Evolutionary conservation across 2,888 invertebrate genomes (phyloP).

Genomic region (Eretmocerus hayati): DNA sequence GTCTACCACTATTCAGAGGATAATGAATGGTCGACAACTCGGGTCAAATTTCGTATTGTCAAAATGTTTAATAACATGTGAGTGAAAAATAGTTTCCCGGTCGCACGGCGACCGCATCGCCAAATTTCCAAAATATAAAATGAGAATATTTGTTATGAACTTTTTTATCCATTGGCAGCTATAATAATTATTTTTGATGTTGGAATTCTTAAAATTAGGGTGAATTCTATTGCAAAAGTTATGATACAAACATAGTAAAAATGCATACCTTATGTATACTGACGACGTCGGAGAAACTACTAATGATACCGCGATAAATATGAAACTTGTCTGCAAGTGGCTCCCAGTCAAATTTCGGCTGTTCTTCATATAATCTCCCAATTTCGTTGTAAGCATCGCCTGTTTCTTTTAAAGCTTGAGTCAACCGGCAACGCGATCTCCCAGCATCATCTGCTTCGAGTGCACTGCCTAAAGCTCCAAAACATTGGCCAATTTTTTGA

Average conservation of each 20-base stretch:
- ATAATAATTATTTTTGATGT: too few relatives aligned
- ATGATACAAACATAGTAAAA: neutral
- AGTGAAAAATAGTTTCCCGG: too few relatives aligned
- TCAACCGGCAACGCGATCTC: conserved; percentile 54
- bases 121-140: too few relatives aligned
- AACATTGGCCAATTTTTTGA: conserved; percentile 81
- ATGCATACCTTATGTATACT: conserved; percentile 70
- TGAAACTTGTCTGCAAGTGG: conserved; percentile 86
- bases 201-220: too few relatives aligned
- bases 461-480: conserved; percentile 76
- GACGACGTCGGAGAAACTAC: conserved; percentile 84
- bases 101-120: too few relatives aligned
- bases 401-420: conserved; percentile 75
- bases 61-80: too few relatives aligned
- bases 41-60: too few relatives aligned
- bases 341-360: conserved; percentile 84
- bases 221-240: neutral
- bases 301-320: conserved; percentile 88
- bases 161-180: too few relatives aligned
- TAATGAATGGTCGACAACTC: too few relatives aligned
- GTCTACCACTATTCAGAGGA: too few relatives aligned
- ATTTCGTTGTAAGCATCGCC: conserved; percentile 87
- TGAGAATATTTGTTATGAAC: too few relatives aligned
- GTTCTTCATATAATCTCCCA: conserved; percentile 83
- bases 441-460: conserved; percentile 71